Base-by-base conservation (phyloP, 1,140 invertebrate species). In the Anastatus disparis region DNA sequence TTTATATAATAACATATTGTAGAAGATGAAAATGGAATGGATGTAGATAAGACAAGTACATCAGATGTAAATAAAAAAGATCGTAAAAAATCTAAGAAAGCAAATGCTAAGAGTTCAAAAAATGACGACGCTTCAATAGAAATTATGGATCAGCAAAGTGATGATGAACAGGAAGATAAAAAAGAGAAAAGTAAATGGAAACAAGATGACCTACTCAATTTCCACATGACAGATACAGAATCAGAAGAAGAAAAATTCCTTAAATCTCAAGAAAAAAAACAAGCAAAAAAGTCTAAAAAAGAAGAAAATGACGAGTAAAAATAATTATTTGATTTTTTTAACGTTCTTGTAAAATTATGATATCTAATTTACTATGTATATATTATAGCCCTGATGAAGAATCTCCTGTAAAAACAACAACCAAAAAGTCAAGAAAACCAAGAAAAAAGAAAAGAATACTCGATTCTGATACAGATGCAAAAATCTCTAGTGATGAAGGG, bases 381-480 rank as follows among this genome's bases (percentile, higher is more conserved):
- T n/a, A n/a, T n/a, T n/a, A n/a, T n/a, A n/a, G n/a, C n/a, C n/a
- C n/a, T n/a, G n/a, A n/a, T n/a, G 20, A 56, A 68, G n/a, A 73
- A 69, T 63, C 9, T 53, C 53, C 17, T 20, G 59, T 12, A 44
- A 6, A 24, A 46, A 44, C 1, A 46, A 9, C 17, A 24, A 38
- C 58, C 29, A 2, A 56, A 50, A 78, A 78, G 53, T 76, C 78
- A 65, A 61, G 7, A 75, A 76, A 56, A 66, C 48, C 50, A 40
- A n/a, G 42, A 40, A 63, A 63, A 50, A 69, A 63, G 22, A 35
- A 75, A 72, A 77, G 74, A 69, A 67, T 84, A 9, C 13, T 84
- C 0, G 76, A 80, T 71, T 85, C 84, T 6, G 84, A 85, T 75
- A 83, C 84, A 9, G 84, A 85, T 62, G 15, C 72, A 7, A 75